Conservation (phyloP, 2,888 invertebrate species). For the Nyleta sp. region DNA sequence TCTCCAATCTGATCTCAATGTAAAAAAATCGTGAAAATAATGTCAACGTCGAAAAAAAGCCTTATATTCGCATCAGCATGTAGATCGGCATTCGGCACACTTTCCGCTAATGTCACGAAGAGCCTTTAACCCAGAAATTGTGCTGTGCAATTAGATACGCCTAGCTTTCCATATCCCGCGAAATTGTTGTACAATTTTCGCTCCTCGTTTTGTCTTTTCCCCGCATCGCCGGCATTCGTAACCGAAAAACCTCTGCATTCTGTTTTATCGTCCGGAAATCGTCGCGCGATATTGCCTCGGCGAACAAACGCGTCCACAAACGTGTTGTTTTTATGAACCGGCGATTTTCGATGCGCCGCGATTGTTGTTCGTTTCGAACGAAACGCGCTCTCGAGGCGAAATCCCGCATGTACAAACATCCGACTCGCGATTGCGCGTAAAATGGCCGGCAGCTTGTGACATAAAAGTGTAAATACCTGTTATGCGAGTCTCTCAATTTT, state of each 20-base stretch:
- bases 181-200: constrained; percentile 41
- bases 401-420: constrained; percentile 19
- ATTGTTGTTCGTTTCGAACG: not conserved
- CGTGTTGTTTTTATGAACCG: constrained; percentile 2
- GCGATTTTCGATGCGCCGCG: constrained; percentile 2
- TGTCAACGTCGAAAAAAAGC: constrained; percentile 17
- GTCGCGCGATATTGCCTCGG: not conserved
- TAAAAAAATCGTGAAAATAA: too few species aligned
- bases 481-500: constrained; percentile 52
- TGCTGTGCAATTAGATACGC: constrained; percentile 52
- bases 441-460: constrained; percentile 42
- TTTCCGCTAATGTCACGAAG: constrained; percentile 57
- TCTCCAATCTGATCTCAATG: not conserved
- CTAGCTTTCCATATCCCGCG: constrained; percentile 53
- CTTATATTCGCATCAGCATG: constrained; percentile 38
- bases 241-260: too few species aligned
- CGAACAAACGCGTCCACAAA: not conserved
- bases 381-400: not conserved
- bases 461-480: constrained; percentile 54
- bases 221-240: not conserved
- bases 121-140: constrained; percentile 56
- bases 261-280: too few species aligned
- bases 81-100: constrained; percentile 57
- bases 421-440: constrained; percentile 15
- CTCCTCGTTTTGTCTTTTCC: constrained; percentile 3